Conservation (phyloP, 1,140 invertebrate species). For the Yoshiicerus persimilis region DNA sequence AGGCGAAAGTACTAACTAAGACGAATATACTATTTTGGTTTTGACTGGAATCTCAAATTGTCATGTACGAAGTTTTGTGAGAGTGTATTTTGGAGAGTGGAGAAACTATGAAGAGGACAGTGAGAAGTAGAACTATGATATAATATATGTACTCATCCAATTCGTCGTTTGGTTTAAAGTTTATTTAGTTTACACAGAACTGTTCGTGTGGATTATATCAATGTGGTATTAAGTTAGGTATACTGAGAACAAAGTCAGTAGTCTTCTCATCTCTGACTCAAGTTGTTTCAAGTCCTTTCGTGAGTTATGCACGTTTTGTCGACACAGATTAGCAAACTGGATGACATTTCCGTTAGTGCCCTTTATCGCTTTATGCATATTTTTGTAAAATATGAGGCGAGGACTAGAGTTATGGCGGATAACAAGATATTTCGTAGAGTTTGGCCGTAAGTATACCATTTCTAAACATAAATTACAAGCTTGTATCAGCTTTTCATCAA, state of each 20-base stretch:
- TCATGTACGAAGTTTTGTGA: not conserved
- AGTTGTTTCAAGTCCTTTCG: not conserved
- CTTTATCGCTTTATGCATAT: slow-evolving; percentile 30
- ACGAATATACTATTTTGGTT: not conserved
- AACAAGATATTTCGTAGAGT: too few relatives aligned
- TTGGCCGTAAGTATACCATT: too few relatives aligned
- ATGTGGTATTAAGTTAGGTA: not conserved
- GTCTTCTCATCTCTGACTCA: not conserved
- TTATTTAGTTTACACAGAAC: not conserved
- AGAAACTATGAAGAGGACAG: not conserved
- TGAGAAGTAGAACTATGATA: not conserved
- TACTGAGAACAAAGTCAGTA: not conserved
- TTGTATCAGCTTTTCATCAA: too few relatives aligned
- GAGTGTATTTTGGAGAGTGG: not conserved
- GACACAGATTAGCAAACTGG: slow-evolving; percentile 31
- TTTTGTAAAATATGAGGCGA: not conserved
- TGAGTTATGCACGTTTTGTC: slow-evolving; percentile 34
- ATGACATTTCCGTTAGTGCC: slow-evolving; percentile 21
- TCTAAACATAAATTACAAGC: too few relatives aligned
- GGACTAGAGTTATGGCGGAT: not conserved
- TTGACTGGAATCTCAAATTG: not conserved
- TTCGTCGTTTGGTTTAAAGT: not conserved
- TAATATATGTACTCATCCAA: not conserved
- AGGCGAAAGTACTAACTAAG: not conserved
- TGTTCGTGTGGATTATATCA: not conserved